Conservation (phyloP, 2,888 invertebrate genomes). For the Rhamphomyia laevipes region DNA sequence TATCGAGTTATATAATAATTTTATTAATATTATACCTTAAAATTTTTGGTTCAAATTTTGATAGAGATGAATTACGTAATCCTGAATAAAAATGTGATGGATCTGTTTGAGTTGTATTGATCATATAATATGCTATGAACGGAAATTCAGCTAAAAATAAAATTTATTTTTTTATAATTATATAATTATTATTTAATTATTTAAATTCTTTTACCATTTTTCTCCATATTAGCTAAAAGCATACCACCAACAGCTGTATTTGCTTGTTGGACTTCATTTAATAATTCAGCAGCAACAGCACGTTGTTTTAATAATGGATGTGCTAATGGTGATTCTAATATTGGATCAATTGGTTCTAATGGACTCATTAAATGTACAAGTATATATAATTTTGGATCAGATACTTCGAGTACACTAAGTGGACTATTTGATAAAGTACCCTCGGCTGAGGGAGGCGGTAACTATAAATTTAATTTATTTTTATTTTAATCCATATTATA, state of each 20-base stretch:
- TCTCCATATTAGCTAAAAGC: conserved; percentile 82
- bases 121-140: conserved; percentile 81
- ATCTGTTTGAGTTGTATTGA: conserved; percentile 78
- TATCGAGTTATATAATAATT: too few relatives aligned
- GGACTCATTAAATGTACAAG: conserved; percentile 84
- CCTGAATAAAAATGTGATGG: conserved; percentile 76
- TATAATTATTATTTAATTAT: neutral
- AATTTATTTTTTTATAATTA: conserved; percentile 3
- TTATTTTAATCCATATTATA: neutral
- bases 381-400: conserved; percentile 80
- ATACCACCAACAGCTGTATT: conserved; percentile 70
- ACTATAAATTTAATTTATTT: conserved; percentile 29
- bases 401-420: conserved; percentile 67
- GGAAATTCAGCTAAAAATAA: conserved; percentile 67
- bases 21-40: conserved; percentile 35
- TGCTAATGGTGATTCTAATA: conserved; percentile 71
- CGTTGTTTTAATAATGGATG: conserved; percentile 70
- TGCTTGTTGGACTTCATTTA: conserved; percentile 56
- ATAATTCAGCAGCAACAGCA: conserved; percentile 61
- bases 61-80: conserved; percentile 68
- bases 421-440: conserved; percentile 37
- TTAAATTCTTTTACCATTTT: conserved; percentile 44
- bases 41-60: conserved; percentile 73
- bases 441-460: conserved; percentile 55
- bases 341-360: conserved; percentile 72